Conservation (phyloP, 2,113 vertebrate species). For the Chlamydotis undulata region DNA sequence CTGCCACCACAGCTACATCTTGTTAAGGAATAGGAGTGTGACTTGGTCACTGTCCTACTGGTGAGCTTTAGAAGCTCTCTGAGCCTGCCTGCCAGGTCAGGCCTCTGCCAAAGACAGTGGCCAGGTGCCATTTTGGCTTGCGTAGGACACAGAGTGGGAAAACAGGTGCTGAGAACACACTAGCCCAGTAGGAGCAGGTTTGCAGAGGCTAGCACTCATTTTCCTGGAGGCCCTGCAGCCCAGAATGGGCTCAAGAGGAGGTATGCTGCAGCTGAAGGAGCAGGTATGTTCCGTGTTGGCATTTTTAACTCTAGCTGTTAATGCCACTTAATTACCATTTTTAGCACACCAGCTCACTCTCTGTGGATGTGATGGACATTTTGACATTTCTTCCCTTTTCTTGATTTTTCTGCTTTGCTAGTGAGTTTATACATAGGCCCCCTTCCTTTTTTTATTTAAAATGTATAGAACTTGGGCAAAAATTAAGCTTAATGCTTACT, state of each 20-base stretch:
- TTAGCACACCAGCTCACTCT: neutral
- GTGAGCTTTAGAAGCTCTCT: neutral
- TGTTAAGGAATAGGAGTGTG: neutral
- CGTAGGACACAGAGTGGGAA: neutral
- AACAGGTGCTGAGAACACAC: neutral
- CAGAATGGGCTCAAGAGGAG: neutral
- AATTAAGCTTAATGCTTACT: neutral
- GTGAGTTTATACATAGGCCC: neutral
- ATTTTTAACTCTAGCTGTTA: neutral
- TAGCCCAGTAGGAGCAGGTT: fast-evolving
- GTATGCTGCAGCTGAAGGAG: neutral
- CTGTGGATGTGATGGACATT: neutral
- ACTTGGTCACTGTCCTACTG: fast-evolving
- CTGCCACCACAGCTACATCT: neutral
- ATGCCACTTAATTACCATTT: neutral
- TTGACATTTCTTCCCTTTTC: neutral
- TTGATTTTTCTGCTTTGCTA: neutral
- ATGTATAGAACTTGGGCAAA: neutral
- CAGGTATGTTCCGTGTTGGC: neutral
- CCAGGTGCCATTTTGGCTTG: neutral
- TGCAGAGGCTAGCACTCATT: neutral
- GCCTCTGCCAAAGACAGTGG: neutral
- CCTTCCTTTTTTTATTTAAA: neutral
- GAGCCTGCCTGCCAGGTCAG: neutral
- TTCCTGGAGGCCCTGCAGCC: neutral